phyloP scores from a whole-genome alignment of 2,888 invertebrate genomes.

The Cosmia pyralina region DNA sequence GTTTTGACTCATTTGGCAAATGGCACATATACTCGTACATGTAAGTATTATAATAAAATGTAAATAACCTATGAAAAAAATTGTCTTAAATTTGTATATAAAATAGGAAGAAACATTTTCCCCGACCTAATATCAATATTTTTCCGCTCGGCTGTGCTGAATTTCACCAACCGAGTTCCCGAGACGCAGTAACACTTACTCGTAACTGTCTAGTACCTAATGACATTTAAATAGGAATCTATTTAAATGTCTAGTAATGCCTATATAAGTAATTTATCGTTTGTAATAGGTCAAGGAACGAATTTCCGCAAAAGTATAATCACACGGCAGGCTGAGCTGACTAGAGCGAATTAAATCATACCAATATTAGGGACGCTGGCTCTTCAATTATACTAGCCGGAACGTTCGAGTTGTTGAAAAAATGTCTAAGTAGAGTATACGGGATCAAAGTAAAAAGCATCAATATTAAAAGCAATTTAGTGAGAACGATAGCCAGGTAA shows the following conservation, averaged over 20 bases:
- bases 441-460: slow-evolving; percentile 21
- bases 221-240: too few species aligned
- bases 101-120: too few species aligned
- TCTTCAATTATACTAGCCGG: slow-evolving; percentile 22
- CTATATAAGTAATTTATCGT: background rate
- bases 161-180: background rate
- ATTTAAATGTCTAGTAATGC: slow-evolving; percentile 1
- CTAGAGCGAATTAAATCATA: slow-evolving; percentile 40
- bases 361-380: slow-evolving; percentile 16
- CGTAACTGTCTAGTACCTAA: too few species aligned
- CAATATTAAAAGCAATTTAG: slow-evolving; percentile 1
- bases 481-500: background rate
- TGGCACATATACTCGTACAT: too few species aligned
- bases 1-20: too few species aligned
- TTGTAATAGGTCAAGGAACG: slow-evolving; percentile 31
- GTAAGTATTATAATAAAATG: too few species aligned
- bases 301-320: slow-evolving; percentile 36
- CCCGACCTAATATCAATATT: background rate
- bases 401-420: slow-evolving; percentile 9
- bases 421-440: slow-evolving; percentile 10
- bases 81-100: too few species aligned
- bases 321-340: slow-evolving; percentile 36
- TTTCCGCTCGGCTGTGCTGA: background rate
- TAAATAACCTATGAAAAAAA: too few species aligned
- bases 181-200: too few species aligned